These are phyloP conservation scores for Dunckerocampus dactyliophorus DNA, from an alignment of 2,113 vertebrate species.

Conservation along the genomic window DNA sequence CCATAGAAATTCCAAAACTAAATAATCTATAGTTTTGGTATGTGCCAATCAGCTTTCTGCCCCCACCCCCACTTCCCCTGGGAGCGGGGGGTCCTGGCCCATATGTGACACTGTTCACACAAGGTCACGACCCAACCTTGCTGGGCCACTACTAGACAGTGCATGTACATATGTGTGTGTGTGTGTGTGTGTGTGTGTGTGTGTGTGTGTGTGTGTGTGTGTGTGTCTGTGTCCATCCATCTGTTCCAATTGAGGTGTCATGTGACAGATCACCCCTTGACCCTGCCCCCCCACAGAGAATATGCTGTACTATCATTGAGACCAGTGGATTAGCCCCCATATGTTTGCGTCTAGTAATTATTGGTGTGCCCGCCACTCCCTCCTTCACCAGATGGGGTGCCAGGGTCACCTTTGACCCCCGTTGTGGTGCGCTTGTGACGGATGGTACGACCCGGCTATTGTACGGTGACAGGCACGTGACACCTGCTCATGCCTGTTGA, in stretches of 20 bases:
- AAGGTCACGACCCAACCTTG: conserved; percentile 61
- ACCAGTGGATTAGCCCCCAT: not conserved
- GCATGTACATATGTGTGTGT: not conserved
- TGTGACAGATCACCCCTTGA: conserved; percentile 60
- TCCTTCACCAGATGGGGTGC: conserved; percentile 74
- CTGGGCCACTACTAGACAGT: conserved; percentile 20
- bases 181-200: conserved; percentile 9
- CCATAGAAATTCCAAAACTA: conserved; percentile 30
- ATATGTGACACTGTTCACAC: conserved; percentile 48
- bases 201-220: conserved; percentile 6
- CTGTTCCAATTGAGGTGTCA: conserved; percentile 51
- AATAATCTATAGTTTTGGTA: conserved; percentile 26
- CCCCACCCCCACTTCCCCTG: conserved; percentile 32
- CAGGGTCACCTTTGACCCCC: conserved; percentile 72
- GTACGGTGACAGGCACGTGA: conserved; percentile 69
- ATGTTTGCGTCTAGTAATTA: conserved; percentile 18
- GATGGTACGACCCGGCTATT: conserved; percentile 63
- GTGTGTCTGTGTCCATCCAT: conserved; percentile 38
- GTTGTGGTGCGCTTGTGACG: conserved; percentile 43
- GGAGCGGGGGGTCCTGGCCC: conserved; percentile 42
- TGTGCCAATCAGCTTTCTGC: conserved; percentile 52
- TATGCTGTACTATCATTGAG: not conserved
- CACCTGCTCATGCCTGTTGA: conserved; percentile 45
- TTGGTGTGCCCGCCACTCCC: conserved; percentile 24
- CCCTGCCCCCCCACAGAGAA: conserved; percentile 26